These are phyloP conservation scores for Melopsittacus undulatus DNA, from an alignment of 2,797 vertebrate species.

Conservation along the genomic window DNA sequence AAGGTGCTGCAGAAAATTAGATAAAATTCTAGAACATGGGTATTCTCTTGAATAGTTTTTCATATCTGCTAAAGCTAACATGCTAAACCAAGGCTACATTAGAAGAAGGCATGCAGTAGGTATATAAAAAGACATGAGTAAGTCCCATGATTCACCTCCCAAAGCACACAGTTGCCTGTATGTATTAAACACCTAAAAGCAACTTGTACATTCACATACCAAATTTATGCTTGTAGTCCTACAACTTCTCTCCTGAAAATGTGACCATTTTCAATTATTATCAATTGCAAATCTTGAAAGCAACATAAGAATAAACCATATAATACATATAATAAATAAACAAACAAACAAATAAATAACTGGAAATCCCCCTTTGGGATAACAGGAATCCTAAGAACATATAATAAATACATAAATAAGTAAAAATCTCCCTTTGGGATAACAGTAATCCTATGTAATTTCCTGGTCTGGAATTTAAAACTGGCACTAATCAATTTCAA, in stretches of 20 bases:
- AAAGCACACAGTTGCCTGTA: constrained; percentile 28
- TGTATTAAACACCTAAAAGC: constrained; percentile 19
- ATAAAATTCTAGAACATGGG: not conserved
- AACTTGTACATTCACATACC: not conserved
- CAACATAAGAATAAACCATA: not conserved
- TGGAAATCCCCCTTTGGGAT: not conserved
- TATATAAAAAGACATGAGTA: constrained; percentile 57
- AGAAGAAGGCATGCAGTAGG: not conserved
- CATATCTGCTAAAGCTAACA: not conserved
- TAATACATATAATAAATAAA: not conserved
- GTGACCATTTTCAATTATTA: not conserved
- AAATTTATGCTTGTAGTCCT: not conserved
- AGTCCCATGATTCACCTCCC: constrained; percentile 44
- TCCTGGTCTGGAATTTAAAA: not conserved
- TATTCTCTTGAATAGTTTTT: not conserved
- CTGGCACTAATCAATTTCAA: not conserved
- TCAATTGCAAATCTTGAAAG: not conserved
- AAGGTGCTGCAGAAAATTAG: not conserved
- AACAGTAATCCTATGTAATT: not conserved
- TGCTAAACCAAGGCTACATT: not conserved
- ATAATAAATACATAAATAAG: not conserved
- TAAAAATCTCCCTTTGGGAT: not conserved
- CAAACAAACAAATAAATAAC: not conserved
- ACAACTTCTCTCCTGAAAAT: not conserved
- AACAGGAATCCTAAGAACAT: not conserved